A percentile compares a stretch with the other conserved stretches of the same genome.
Evolutionary conservation across 1,140 invertebrate species (phyloP).

Genomic region (Heliconius hewitsoni): DNA sequence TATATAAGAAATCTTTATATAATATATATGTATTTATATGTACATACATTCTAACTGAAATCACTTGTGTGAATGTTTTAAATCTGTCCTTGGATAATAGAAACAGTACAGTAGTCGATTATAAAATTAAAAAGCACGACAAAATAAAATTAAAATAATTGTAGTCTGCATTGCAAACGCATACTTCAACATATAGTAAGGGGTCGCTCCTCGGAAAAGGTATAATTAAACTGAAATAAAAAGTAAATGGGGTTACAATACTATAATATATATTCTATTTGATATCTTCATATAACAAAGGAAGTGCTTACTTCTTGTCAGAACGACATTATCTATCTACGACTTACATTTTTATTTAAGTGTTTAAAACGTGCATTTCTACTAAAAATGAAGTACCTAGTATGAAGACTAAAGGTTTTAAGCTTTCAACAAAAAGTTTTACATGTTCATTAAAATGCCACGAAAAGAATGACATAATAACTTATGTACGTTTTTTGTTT

Average conservation of each 20-base stretch:
- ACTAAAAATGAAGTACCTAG: background rate
- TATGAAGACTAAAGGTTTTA: background rate
- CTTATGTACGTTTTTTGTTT: background rate
- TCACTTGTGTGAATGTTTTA: background rate
- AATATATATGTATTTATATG: no score
- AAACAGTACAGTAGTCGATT: constrained; percentile 1
- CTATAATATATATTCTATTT: background rate
- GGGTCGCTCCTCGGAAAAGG: background rate
- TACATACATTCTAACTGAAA: background rate
- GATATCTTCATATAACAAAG: constrained; percentile 16
- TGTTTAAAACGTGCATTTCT: constrained; percentile 18
- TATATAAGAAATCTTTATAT: no score
- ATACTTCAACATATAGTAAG: background rate
- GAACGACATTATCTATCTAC: constrained; percentile 16
- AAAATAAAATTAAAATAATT: constrained; percentile 13
- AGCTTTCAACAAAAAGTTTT: background rate
- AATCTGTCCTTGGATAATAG: background rate
- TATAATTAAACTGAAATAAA: constrained; percentile 2
- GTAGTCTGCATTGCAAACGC: constrained; percentile 2
- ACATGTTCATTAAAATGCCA: constrained; percentile 6
- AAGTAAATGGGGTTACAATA: background rate
- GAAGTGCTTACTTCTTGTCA: constrained; percentile 3
- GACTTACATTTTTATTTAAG: constrained; percentile 22
- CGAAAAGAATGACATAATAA: background rate
- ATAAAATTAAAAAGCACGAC: background rate